A percentile compares a stretch with the other conserved stretches of the same genome.
Evolutionary conservation across 37 sponge, comb jelly and placozoan genomes (phyloP).

Genomic region (Ianthella basta): DNA sequence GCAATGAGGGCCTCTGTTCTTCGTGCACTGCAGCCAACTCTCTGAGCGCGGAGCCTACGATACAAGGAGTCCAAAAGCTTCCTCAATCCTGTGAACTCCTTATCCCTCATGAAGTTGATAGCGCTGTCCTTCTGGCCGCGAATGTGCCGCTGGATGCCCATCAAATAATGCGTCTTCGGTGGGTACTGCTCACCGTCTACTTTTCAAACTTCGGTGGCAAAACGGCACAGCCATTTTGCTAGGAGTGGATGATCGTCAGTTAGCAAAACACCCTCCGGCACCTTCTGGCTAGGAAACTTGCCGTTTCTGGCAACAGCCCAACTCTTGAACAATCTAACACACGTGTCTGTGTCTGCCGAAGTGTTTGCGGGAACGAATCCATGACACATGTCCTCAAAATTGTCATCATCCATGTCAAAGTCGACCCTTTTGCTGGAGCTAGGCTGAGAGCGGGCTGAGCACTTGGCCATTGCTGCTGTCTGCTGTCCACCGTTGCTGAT

Average conservation of each 20-base stretch:
- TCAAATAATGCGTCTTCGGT: background rate
- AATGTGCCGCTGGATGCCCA: slow-evolving; percentile 25
- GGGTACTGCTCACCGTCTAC: slow-evolving; percentile 15
- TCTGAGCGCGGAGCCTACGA: background rate
- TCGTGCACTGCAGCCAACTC: background rate
- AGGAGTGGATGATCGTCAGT: background rate
- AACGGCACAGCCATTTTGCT: slow-evolving; percentile 24
- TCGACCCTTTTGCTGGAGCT: background rate
- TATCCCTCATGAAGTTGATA: background rate
- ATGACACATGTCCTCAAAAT: background rate
- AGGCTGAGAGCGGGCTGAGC: background rate
- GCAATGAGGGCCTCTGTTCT: background rate
- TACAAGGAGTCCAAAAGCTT: slow-evolving; percentile 3
- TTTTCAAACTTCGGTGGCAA: slow-evolving; percentile 19
- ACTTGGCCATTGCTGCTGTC: background rate
- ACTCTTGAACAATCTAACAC: background rate
- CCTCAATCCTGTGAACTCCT: background rate
- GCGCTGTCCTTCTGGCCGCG: background rate
- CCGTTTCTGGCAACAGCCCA: background rate
- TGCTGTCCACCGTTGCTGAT: background rate
- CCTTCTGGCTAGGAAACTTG: background rate
- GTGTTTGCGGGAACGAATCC: background rate
- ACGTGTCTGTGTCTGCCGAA: background rate
- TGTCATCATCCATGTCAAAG: background rate
- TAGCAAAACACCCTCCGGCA: background rate